Percentiles rank a stretch among this genome's conserved stretches.
phyloP scores from a whole-genome alignment of 2,888 invertebrate species.

The Xestia ashworthii region DNA sequence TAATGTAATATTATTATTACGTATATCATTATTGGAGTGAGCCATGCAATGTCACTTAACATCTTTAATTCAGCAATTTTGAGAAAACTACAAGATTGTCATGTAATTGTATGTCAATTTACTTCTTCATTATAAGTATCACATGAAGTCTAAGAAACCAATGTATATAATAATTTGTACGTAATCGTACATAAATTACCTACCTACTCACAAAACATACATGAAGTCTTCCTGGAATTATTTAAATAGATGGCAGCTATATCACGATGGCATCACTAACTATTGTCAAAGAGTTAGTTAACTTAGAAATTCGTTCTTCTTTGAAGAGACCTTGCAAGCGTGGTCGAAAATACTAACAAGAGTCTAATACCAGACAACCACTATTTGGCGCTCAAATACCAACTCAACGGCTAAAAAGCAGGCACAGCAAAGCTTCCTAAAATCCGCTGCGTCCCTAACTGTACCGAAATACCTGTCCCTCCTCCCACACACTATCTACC shows the following conservation, averaged over 20 bases:
- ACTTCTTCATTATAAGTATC: neutral
- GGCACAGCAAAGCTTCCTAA: neutral
- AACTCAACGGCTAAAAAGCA: neutral
- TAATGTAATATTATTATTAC: neutral
- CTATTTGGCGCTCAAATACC: neutral
- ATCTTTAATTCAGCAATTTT: slow-evolving; percentile 26
- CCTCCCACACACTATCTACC: neutral
- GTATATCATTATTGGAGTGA: slow-evolving; percentile 11
- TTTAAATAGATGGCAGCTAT: neutral
- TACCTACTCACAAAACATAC: neutral
- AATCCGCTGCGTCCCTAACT: neutral
- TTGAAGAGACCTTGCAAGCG: neutral
- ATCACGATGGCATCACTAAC: neutral
- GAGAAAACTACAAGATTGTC: slow-evolving; percentile 18
- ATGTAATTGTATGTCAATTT: slow-evolving; percentile 32
- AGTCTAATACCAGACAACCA: neutral
- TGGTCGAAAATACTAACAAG: neutral
- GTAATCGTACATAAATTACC: slow-evolving; percentile 1
- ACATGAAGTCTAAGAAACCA: neutral
- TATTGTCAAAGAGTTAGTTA: neutral
- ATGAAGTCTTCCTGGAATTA: neutral
- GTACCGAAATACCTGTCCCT: neutral
- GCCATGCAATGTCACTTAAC: slow-evolving; percentile 25
- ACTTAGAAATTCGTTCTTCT: neutral
- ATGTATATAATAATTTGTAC: slow-evolving; percentile 4